Evolutionary conservation across 2,888 invertebrate species (phyloP), one percentile per base, ranked within the genome.

Genomic region (Coronaproctus castanopsis): DNA sequence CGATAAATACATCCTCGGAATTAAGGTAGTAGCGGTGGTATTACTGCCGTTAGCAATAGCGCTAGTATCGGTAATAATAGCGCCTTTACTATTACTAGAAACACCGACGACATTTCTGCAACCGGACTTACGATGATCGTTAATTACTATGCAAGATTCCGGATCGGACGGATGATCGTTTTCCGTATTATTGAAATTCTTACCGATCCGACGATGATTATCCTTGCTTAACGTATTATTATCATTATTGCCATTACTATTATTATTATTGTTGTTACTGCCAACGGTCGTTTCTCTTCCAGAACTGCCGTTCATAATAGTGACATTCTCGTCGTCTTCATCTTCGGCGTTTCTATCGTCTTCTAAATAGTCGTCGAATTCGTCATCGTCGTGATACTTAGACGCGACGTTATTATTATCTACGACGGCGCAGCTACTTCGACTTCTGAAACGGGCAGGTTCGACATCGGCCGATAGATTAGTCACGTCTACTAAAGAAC

Each of bases 131-230:
- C 65, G 61, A 66, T 85, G 85, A 72, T 88, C 87, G 66, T 87
- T 85, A 23, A 88, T 85, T 57, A 89, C 83, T 65, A 88, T 87
- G 69, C 87, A 87, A 20, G 74, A 75, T 62, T 76, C 75, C 3
- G 72, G 71, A 14, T 75, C 75, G 36, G 73, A 73, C 50, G 73
- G 72, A 54, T 74, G 72, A 14, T 72, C 72, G 22, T 70, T 70
- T 57, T 57, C 24, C 52, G 55, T 24, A 57, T 62, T 54, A 54
- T 59, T 54, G 50, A 24, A 53, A 10, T 55, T 59, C 24, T 48
- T 60, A 23, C 54, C 19, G 20, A 24, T 49, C 21, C 2, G 50
- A 18, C n/a, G 54, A 21, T 48, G 57, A 21, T 24, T 49, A 10
- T 1, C 59, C 60, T 2, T 57, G 57, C 52, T 55, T 52, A 14